These are phyloP conservation scores for Phalloptychus januarius DNA, from an alignment of 2,797 vertebrate genomes.

Conservation along the genomic window DNA sequence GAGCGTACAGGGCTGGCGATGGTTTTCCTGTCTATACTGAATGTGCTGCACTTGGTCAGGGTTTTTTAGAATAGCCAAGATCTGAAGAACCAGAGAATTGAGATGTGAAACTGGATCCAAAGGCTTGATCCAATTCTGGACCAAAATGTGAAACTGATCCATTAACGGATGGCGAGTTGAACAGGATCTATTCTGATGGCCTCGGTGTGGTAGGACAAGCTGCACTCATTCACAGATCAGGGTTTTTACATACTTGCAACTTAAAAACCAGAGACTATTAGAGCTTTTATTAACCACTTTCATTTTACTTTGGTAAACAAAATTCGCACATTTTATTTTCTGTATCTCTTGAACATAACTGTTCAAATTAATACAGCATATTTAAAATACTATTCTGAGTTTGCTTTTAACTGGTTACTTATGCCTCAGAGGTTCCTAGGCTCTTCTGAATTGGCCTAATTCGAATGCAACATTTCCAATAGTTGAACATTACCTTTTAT, in stretches of 20 bases:
- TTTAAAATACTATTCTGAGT: not conserved
- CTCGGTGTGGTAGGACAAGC: too few species aligned
- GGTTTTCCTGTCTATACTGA: not conserved
- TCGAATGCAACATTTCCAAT: not conserved
- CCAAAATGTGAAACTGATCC: not conserved
- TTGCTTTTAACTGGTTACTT: not conserved
- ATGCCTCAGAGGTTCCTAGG: not conserved
- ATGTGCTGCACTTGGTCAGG: not conserved
- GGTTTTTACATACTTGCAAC: too few species aligned
- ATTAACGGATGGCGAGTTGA: too few species aligned
- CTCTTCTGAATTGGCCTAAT: not conserved
- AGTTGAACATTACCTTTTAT: not conserved
- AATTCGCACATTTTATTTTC: not conserved
- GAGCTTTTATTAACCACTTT: too few species aligned
- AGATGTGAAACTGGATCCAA: not conserved
- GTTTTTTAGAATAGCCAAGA: not conserved
- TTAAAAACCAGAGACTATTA: not conserved
- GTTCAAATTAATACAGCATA: not conserved
- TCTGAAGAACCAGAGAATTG: not conserved
- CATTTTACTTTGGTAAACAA: not conserved
- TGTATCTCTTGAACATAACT: not conserved
- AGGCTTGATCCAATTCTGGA: not conserved
- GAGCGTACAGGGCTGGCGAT: too few species aligned
- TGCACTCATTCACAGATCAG: too few species aligned
- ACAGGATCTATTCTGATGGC: not conserved